Evolutionary conservation across 2,113 vertebrate species (phyloP), one percentile per base, ranked within the genome.

Genomic region (Suricata suricatta): DNA sequence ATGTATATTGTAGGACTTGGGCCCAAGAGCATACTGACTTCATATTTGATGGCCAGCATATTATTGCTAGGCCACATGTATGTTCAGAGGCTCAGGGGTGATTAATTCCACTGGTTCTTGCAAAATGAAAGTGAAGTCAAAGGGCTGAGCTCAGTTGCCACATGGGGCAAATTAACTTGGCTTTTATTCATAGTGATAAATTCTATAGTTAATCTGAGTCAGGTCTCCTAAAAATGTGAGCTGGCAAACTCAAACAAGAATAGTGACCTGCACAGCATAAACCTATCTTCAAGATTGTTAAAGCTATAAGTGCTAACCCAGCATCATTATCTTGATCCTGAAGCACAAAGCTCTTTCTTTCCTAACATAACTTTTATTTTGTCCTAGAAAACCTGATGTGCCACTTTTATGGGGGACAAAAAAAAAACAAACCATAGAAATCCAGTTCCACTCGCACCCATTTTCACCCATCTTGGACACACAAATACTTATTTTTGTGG

Each of bases 371-470:
- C 21, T 81, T 68, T 77, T 90, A n/a, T 71, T 91, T 81, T 76
- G 23, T 84, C 27, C 29, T 92, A 76, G 86, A 50, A 96, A 88
- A 72, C 41, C 31, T 57, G 13, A 54, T 14, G 14, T 54, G 31
- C 19, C 17, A 86, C 68, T 76, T 81, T 92, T n/a, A 93, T 97
- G 96, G 90, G 57, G 66, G 77, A 50, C 16, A 33, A 69, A 94
- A 41, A 41, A 41, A 4, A 35, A 69, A 41, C 66, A 86, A 68
- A 96, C 82, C n/a, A 35, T 9, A 77, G 27, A 74, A 54, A 85
- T 90, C 25, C 47, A 95, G 44, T 98, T 97, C 92, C 44, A 93
- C 82, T 96, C 90, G 60, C 89, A 84, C 29, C 92, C 90, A 17
- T 96, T 96, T 68, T 97, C 87, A n/a, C 29, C 68, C 9, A 33